phyloP scores from a whole-genome alignment of 1,140 invertebrate species.

The Yoshiicerus persimilis region DNA sequence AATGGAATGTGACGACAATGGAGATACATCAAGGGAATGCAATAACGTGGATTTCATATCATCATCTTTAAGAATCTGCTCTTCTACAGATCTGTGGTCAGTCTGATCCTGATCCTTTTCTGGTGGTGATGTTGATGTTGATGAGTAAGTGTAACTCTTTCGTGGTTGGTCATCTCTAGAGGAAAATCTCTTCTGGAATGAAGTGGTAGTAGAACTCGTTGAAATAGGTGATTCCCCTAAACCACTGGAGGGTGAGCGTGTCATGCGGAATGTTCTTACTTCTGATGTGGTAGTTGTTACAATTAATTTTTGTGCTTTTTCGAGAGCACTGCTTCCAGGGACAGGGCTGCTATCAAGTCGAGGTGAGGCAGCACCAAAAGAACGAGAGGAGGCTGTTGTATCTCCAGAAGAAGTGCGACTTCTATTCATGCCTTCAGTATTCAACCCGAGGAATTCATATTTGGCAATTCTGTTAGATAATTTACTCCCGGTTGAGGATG shows the following conservation, averaged over 20 bases:
- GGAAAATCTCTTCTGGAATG: not conserved
- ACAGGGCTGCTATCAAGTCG: not conserved
- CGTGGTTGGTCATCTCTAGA: not conserved
- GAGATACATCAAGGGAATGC: not conserved
- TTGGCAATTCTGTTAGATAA: constrained; percentile 4
- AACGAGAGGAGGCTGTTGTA: constrained; percentile 1
- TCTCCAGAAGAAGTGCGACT: constrained; percentile 34
- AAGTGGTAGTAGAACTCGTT: not conserved
- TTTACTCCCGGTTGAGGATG: constrained; percentile 1
- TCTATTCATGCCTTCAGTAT: not conserved
- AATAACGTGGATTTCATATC: not conserved
- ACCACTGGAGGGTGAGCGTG: not conserved
- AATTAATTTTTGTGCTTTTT: not conserved
- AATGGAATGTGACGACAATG: not conserved
- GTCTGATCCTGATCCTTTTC: not conserved
- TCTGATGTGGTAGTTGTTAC: constrained; percentile 35
- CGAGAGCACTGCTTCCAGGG: not conserved
- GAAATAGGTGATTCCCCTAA: not conserved
- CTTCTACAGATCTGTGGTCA: not conserved
- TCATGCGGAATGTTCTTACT: constrained; percentile 26
- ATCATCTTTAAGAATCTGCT: not conserved
- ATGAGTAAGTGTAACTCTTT: not conserved
- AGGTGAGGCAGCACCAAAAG: not conserved
- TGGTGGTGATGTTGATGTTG: too few relatives aligned
- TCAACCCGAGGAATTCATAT: constrained; percentile 34